Conservation (phyloP, 2,113 vertebrate species). For the Rana temporaria region DNA sequence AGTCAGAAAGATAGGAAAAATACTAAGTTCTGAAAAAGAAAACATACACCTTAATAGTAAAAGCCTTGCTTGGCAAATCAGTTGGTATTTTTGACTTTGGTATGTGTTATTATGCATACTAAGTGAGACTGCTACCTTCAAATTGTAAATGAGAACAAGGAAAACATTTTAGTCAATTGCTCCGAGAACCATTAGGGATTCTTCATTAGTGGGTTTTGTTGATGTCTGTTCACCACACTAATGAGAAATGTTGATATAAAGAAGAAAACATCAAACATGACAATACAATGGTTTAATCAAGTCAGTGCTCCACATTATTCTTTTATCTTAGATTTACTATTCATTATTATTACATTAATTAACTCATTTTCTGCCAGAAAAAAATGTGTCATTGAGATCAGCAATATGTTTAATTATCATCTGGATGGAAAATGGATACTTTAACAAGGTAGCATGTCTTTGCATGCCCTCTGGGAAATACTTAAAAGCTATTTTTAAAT, state of each 20-base stretch:
- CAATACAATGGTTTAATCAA: slow-evolving; percentile 61
- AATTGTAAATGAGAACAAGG: slow-evolving; percentile 55
- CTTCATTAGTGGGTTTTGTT: slow-evolving; percentile 57
- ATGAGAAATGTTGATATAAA: slow-evolving; percentile 54
- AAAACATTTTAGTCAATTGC: slow-evolving; percentile 58
- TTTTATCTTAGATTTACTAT: slow-evolving; percentile 58
- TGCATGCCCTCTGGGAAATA: slow-evolving; percentile 22
- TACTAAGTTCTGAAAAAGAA: background rate
- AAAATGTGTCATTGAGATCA: slow-evolving; percentile 52
- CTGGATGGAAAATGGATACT: slow-evolving; percentile 6
- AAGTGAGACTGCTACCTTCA: slow-evolving; percentile 49
- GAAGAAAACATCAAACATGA: background rate
- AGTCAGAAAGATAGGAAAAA: background rate
- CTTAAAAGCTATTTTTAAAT: slow-evolving; percentile 31
- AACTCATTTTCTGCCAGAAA: slow-evolving; percentile 59
- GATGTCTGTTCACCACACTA: slow-evolving; percentile 50
- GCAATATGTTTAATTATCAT: slow-evolving; percentile 38
- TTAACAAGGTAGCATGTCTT: slow-evolving; percentile 25
- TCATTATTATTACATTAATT: slow-evolving; percentile 53
- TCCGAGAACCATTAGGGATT: slow-evolving; percentile 52
- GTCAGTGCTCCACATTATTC: slow-evolving; percentile 58
- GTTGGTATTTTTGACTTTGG: slow-evolving; percentile 19
- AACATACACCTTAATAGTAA: background rate
- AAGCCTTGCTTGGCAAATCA: slow-evolving; percentile 2
- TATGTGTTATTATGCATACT: slow-evolving; percentile 49